These are phyloP conservation scores for Paguma larvata DNA, from an alignment of 2,797 vertebrate genomes.

Conservation along the genomic window DNA sequence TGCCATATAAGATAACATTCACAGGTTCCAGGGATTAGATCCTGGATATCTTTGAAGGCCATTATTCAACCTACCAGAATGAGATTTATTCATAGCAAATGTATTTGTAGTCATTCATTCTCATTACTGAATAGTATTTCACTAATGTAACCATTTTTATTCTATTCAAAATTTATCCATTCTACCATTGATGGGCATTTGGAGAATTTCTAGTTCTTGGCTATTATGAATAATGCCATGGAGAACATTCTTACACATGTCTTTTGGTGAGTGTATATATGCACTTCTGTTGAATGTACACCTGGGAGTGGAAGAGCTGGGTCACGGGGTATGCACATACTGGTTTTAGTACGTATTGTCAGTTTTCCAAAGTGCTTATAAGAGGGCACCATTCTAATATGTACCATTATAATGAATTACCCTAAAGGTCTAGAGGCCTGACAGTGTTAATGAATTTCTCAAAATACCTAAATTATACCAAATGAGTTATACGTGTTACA, in stretches of 20 bases:
- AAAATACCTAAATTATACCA: conserved; percentile 30
- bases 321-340: not conserved
- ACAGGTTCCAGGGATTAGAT: not conserved
- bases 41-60: not conserved
- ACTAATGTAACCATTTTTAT: conserved; percentile 25
- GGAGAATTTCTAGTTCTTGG: conserved; percentile 20
- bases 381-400: conserved; percentile 54
- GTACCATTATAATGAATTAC: conserved; percentile 46
- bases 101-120: conserved; percentile 45
- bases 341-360: conserved; percentile 9
- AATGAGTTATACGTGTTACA: conserved; percentile 46
- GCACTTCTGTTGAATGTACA: conserved; percentile 7
- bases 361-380: conserved; percentile 51
- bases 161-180: conserved; percentile 50
- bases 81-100: not conserved
- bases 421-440: not conserved
- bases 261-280: conserved; percentile 30
- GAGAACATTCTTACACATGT: not conserved
- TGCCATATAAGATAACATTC: not conserved
- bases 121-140: not conserved
- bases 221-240: conserved; percentile 14
- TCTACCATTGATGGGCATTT: conserved; percentile 15
- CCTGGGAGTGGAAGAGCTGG: conserved; percentile 1
- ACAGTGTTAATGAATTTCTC: conserved; percentile 60
- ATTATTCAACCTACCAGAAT: not conserved